phyloP scores from a whole-genome alignment of 2,888 invertebrate genomes.

The Tetheella fluctuosa region DNA sequence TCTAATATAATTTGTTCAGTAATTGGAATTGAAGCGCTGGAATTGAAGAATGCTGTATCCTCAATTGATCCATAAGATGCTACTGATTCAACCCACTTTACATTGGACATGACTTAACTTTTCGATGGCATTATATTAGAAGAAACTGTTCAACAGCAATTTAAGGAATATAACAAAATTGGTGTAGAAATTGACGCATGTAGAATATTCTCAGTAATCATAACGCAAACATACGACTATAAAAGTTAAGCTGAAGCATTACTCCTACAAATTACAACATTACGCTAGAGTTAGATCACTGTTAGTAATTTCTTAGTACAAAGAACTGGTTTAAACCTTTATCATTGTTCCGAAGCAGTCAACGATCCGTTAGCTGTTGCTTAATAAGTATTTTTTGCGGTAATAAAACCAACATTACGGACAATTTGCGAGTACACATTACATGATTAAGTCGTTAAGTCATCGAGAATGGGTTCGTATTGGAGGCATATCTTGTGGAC shows the following conservation, averaged over 20 bases:
- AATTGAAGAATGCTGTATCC: conserved; percentile 1
- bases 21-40: neutral
- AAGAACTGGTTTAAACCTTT: conserved; percentile 1
- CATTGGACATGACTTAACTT: neutral
- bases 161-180: too few species aligned
- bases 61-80: neutral
- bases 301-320: neutral
- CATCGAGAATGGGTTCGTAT: conserved; percentile 27
- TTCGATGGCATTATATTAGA: too few species aligned
- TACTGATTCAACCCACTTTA: neutral
- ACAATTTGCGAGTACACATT: conserved; percentile 47
- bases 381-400: conserved; percentile 44
- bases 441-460: conserved; percentile 58
- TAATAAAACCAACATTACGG: conserved; percentile 50
- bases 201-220: too few species aligned
- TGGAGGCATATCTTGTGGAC: conserved; percentile 19
- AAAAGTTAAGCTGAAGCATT: too few species aligned
- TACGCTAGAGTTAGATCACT: neutral
- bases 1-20: conserved; percentile 18
- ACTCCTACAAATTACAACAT: neutral
- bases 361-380: conserved; percentile 32
- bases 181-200: too few species aligned
- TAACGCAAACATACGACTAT: too few species aligned
- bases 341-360: conserved; percentile 19
- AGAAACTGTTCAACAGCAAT: too few species aligned